Evolutionary conservation across 2,113 vertebrate genomes (phyloP).

Genomic region (Engraulis encrasicolus): DNA sequence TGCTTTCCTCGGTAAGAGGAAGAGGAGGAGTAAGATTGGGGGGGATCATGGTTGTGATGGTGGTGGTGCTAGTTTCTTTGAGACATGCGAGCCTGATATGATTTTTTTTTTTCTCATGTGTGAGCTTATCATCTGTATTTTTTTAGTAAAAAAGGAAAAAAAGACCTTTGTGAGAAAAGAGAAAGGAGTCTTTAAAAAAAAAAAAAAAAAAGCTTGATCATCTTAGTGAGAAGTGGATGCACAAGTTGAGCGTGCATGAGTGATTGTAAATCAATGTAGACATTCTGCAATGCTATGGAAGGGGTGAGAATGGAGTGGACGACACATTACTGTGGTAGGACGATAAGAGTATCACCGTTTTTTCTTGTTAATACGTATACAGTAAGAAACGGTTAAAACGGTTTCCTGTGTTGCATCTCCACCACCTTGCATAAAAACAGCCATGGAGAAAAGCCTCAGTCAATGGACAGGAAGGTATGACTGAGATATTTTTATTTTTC

Average conservation of each 20-base stretch:
- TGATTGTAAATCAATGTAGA: too few species aligned
- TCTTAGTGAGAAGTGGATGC: neutral
- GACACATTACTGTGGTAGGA: too few species aligned
- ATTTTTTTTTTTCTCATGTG: neutral
- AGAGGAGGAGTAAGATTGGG: slow-evolving; percentile 13
- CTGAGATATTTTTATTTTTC: too few species aligned
- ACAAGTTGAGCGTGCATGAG: neutral
- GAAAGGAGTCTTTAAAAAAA: neutral
- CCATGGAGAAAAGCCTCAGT: too few species aligned
- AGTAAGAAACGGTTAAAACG: neutral
- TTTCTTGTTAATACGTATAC: too few species aligned
- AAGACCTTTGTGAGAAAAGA: neutral
- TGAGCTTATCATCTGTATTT: neutral
- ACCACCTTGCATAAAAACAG: too few species aligned
- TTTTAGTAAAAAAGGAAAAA: neutral
- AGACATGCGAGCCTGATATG: neutral
- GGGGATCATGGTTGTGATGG: too few species aligned
- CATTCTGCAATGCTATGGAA: too few species aligned
- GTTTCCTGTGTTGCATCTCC: slow-evolving; percentile 39
- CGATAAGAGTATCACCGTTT: too few species aligned
- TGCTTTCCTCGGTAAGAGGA: too few species aligned
- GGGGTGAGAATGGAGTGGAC: too few species aligned
- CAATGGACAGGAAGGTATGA: too few species aligned
- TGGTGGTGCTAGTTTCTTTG: neutral
- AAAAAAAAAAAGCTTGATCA: neutral